Base-by-base conservation (phyloP, 2,888 invertebrate species). In the Epiblema foenella region DNA sequence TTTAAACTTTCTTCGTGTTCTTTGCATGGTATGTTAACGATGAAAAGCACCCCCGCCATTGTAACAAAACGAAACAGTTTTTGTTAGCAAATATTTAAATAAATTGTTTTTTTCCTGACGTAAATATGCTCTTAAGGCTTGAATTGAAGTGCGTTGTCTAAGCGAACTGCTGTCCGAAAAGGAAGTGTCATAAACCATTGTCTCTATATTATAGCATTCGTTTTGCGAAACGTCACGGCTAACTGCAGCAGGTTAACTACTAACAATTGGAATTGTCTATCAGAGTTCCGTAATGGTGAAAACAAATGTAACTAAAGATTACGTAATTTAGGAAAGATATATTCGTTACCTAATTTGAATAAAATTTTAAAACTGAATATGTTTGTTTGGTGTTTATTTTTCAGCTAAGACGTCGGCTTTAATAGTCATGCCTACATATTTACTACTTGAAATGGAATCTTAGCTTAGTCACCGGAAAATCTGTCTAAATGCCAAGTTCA, bases 1-100 rank as follows among this genome's bases (percentile, higher is more conserved):
- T 79, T 81, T 69, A 86, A 75, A 72, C 83, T 83, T 54, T 84
- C 81, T 82, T 95, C 95, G 76, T 94, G 85, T 68, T 87, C 89
- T 69, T 91, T 93, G 29, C 91, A 92, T 7, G 95, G 95, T 20
- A 95, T 91, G 75, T 91, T 94, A 15, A 95, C 91, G 42, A 95
- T 89, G 75, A 95, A 94, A 52, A 95, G 82, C n/a, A 94, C 94
- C 42, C 95, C 94, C 11, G 94, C 87, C 94, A 95, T 94, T 65
- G 49, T 33, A n/a, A n/a, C 18, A 17, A 46, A 49, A 11, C n/a
- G 12, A 63, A 29, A 15, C 39, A 39, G n/a, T 20, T 9, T 52
- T 18, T n/a, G n/a, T 33, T 29, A 29, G 29, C 5, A 29, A 29
- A n/a, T n/a, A n/a, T n/a, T n/a, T n/a, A n/a, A n/a, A n/a, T n/a